Evolutionary conservation across 2,113 vertebrate species (phyloP), one percentile per base, ranked within the genome.

Genomic region (Narcine bancroftii): DNA sequence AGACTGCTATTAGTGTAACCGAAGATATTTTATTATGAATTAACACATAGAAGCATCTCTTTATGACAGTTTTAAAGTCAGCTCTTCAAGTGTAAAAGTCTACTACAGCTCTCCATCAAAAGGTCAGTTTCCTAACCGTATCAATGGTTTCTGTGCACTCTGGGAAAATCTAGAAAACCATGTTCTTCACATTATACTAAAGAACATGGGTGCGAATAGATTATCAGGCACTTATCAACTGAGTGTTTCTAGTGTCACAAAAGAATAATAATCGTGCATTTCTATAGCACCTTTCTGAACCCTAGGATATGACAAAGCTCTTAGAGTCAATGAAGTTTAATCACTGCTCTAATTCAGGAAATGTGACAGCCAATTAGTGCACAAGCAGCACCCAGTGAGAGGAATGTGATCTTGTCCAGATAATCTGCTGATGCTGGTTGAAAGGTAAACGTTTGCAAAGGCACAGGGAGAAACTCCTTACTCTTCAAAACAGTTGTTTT

Each of bases 1-100:
- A 87, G 81, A 56, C 81, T 87, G 53, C 81, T 87, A 87, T 87
- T 87, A 87, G 81, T 87, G 81, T 87, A 87, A 87, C 81, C 60
- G 81, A 87, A 63, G 81, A 87, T 87, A 87, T 87, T 87, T 87
- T 87, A 87, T 87, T 87, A 87, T 87, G 50, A 87, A 87, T 87
- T 87, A 87, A 87, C 53, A 87, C 81, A 87, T 56, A 87, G 81
- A 87, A 87, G 81, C 53, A 87, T 87, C 53, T 87, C 81, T 87
- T 87, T 87, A 87, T 87, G 81, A 87, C 81, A 87, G 81, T 60
- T 87, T 87, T 87, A 87, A 53, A 87, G 81, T 63, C 81, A 87
- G 81, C 81, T 60, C 81, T 87, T 87, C 81, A 87, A 36, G 17
- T 63, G n/a, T 60, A 87, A 63, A 87, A 87, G 81, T 87, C 47